Evolutionary conservation across 2,888 invertebrate genomes (phyloP).

Genomic region (Fragum whitleyi): DNA sequence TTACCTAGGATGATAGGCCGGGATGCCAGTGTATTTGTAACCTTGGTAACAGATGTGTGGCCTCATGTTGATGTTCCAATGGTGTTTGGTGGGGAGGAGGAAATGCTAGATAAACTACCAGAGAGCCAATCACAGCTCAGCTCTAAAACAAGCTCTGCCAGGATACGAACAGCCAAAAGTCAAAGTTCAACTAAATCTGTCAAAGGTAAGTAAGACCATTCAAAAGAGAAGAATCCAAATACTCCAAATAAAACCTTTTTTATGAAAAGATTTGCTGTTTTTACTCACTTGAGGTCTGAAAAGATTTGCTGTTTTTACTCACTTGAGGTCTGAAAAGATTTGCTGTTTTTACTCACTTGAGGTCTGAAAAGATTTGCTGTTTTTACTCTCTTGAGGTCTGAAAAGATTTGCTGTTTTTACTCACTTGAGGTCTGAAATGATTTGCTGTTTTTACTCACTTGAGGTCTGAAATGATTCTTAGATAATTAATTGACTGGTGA

Average conservation of each 20-base stretch:
- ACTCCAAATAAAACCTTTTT: neutral
- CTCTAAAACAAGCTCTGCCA: conserved; percentile 57
- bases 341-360: too few relatives aligned
- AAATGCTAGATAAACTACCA: conserved; percentile 61
- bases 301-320: too few relatives aligned
- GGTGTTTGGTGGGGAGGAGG: conserved; percentile 77
- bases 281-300: too few relatives aligned
- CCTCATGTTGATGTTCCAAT: conserved; percentile 79
- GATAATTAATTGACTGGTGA: too few relatives aligned
- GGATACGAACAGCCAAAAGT: conserved; percentile 74
- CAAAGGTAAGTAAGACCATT: conserved; percentile 78
- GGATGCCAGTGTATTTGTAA: conserved; percentile 81
- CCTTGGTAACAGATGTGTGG: conserved; percentile 80
- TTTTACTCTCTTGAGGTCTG: too few relatives aligned
- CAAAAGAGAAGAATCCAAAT: neutral
- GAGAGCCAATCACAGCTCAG: conserved; percentile 67
- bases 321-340: too few relatives aligned
- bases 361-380: too few relatives aligned
- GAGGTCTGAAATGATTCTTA: too few relatives aligned
- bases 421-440: too few relatives aligned
- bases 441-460: too few relatives aligned
- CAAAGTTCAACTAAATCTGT: conserved; percentile 73
- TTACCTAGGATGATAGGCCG: conserved; percentile 80
- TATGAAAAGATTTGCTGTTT: too few relatives aligned
- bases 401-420: too few relatives aligned